Percentiles rank a stretch among this genome's conserved stretches.
These are phyloP conservation scores for Parotocinclus haroldoi DNA, from an alignment of 2,797 vertebrate species.

Conservation along the genomic window DNA sequence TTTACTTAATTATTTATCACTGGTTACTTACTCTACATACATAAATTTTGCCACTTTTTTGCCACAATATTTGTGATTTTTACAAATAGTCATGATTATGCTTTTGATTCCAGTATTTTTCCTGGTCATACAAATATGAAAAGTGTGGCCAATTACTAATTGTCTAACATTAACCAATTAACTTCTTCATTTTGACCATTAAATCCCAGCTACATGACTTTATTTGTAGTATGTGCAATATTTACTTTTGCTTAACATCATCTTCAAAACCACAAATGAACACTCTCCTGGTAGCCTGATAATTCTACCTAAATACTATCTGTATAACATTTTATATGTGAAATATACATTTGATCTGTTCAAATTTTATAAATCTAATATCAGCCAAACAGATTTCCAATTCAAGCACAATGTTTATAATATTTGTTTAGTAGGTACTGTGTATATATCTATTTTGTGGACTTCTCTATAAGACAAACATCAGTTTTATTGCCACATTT, in stretches of 20 bases:
- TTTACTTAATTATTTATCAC: too few species aligned
- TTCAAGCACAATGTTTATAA: conserved; percentile 64
- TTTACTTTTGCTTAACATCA: neutral
- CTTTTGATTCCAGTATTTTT: too few species aligned
- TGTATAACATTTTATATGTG: conserved; percentile 23
- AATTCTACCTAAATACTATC: conserved; percentile 16
- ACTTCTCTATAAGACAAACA: conserved; percentile 51
- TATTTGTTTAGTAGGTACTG: conserved; percentile 53
- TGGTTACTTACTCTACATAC: too few species aligned
- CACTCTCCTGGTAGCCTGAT: neutral
- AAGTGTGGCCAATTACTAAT: too few species aligned
- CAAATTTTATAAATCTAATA: conserved; percentile 41
- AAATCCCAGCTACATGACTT: too few species aligned
- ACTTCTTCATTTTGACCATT: too few species aligned
- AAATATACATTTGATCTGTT: conserved; percentile 35
- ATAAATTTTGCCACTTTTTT: too few species aligned
- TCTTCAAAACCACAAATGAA: conserved; percentile 21
- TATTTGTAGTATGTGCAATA: conserved; percentile 2
- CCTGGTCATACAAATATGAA: too few species aligned
- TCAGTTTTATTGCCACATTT: conserved; percentile 49
- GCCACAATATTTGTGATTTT: too few species aligned
- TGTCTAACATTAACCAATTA: too few species aligned
- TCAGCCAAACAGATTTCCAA: conserved; percentile 51
- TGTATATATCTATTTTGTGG: conserved; percentile 57
- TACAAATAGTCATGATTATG: too few species aligned